These are phyloP conservation scores for Nesidiocoris tenuis DNA, from an alignment of 2,888 invertebrate species.

Conservation along the genomic window DNA sequence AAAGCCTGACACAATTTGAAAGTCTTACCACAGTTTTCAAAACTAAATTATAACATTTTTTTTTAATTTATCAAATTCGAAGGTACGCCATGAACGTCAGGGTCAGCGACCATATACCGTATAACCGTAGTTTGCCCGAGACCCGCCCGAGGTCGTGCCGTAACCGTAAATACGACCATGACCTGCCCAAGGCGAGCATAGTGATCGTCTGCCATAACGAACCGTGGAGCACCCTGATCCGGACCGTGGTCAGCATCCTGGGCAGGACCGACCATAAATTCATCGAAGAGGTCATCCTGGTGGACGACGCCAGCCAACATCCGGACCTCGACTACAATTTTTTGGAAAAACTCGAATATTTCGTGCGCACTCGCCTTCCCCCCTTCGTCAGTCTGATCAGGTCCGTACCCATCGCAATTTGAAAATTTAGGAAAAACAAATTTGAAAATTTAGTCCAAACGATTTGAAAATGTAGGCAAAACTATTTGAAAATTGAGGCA, in stretches of 20 bases:
- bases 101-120: conserved; percentile 81
- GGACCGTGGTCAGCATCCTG: conserved; percentile 83
- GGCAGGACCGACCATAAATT: conserved; percentile 68
- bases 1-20: too few species aligned
- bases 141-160: conserved; percentile 58
- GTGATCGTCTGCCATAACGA: conserved; percentile 87
- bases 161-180: conserved; percentile 61
- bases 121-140: conserved; percentile 75
- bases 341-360: conserved; percentile 73
- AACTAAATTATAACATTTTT: too few species aligned
- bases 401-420: conserved; percentile 56
- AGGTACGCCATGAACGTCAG: conserved; percentile 75
- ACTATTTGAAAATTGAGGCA: too few species aligned
- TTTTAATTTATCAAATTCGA: too few species aligned
- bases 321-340: conserved; percentile 56
- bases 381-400: conserved; percentile 71
- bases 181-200: conserved; percentile 68
- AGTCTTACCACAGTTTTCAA: too few species aligned
- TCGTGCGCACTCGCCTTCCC: conserved; percentile 71
- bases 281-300: conserved; percentile 85
- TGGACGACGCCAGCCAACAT: conserved; percentile 84
- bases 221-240: conserved; percentile 76
- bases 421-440: neutral
- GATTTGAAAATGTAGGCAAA: too few species aligned
- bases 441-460: too few species aligned